phyloP scores from a whole-genome alignment of 2,888 invertebrate species.

The Mythimna albipuncta region DNA sequence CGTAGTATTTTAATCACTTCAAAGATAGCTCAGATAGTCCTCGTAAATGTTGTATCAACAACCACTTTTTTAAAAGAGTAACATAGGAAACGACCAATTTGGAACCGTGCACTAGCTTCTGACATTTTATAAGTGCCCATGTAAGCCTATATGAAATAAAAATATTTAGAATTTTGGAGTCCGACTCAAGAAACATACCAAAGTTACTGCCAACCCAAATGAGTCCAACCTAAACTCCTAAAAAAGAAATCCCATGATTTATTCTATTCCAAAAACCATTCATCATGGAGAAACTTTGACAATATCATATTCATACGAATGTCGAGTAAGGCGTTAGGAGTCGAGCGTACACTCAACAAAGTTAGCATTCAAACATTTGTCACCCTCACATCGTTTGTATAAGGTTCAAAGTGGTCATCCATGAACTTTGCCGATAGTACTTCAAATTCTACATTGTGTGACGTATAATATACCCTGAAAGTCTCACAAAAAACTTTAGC shows the following conservation, averaged over 20 bases:
- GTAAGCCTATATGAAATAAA: too few species aligned
- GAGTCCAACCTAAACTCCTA: slow-evolving; percentile 1
- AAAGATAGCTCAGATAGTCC: background rate
- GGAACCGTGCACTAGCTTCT: too few species aligned
- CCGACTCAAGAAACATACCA: background rate
- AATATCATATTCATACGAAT: slow-evolving; percentile 50
- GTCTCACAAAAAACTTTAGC: slow-evolving; percentile 41
- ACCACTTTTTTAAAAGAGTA: too few species aligned
- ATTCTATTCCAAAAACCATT: slow-evolving; percentile 28
- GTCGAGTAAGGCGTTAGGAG: slow-evolving; percentile 21
- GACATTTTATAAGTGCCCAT: too few species aligned
- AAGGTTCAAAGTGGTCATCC: slow-evolving; percentile 12
- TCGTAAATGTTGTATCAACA: too few species aligned
- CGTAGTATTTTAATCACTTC: background rate
- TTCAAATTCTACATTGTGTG: slow-evolving; percentile 32
- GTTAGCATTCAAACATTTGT: background rate
- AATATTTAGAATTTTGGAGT: too few species aligned
- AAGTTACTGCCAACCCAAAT: background rate
- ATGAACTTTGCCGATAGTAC: slow-evolving; percentile 13
- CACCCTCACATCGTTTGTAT: background rate
- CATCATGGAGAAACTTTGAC: slow-evolving; percentile 48
- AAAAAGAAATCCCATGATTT: slow-evolving; percentile 21
- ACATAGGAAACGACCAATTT: too few species aligned
- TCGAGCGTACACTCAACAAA: slow-evolving; percentile 12
- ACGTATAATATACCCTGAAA: slow-evolving; percentile 43